phyloP scores from a whole-genome alignment of 2,888 invertebrate genomes.

The Aricia artaxerxes region DNA sequence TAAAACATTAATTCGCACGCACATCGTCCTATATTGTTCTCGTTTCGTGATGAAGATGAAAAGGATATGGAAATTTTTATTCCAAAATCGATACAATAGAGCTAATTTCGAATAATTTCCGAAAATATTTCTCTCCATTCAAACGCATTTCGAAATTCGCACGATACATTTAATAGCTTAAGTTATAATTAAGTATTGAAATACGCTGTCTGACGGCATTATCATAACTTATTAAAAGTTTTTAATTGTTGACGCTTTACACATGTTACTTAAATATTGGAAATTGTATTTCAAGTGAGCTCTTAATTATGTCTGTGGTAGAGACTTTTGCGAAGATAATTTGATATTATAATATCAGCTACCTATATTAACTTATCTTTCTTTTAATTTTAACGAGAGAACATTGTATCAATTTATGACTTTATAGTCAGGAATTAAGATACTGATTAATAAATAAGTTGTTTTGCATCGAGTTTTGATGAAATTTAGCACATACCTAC shows the following conservation, averaged over 20 bases:
- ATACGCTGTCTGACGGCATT: neutral
- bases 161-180: slow-evolving; percentile 8
- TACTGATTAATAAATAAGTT: too few relatives aligned
- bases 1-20: slow-evolving; percentile 15
- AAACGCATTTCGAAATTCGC: neutral
- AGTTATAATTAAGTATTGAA: slow-evolving; percentile 13
- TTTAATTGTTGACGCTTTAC: slow-evolving; percentile 32
- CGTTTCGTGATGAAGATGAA: slow-evolving; percentile 54
- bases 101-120: slow-evolving; percentile 43
- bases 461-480: too few relatives aligned
- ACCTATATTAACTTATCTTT: neutral
- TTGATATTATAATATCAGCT: neutral
- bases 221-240: slow-evolving; percentile 20
- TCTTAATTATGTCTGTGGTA: slow-evolving; percentile 1
- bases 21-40: slow-evolving; percentile 31
- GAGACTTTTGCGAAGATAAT: neutral
- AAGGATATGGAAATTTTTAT: slow-evolving; percentile 47
- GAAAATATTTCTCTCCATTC: slow-evolving; percentile 20
- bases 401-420: too few relatives aligned
- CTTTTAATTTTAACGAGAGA: too few relatives aligned
- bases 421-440: too few relatives aligned
- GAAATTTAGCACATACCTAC: too few relatives aligned
- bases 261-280: slow-evolving; percentile 45
- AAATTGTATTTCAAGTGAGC: neutral
- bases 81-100: slow-evolving; percentile 51